Evolutionary conservation across 2,888 invertebrate species (phyloP), one percentile per base, ranked within the genome.

Genomic region (Carcina quercana): DNA sequence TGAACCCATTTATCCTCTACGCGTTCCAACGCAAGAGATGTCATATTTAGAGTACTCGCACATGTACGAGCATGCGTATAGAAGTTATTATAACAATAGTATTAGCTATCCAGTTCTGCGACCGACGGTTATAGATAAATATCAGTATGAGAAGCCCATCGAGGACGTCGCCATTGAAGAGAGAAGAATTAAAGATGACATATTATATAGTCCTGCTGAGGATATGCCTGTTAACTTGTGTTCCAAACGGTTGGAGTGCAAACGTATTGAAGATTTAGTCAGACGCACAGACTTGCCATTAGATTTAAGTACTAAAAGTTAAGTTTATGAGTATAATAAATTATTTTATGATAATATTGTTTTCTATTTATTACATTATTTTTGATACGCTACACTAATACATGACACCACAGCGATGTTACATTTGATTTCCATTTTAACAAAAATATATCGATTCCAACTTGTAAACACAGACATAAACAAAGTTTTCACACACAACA

Each of bases 301-400:
- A 76, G 88, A 88, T 78, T 86, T 88, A 76, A 88, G 87, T 61
- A 84, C 84, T 44, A 85, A 84, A 50, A 84, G 82, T 43, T 71
- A 65, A 24, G 63, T 49, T 76, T 70, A 59, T 63, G 55, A 53
- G 61, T 51, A 42, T n/a, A 49, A 53, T 50, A 56, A 50, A 55
- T 49, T 53, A 50, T 55, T 53, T 43, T 40, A 37, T 32, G 36
- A 42, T 48, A 44, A 42, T n/a, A n/a, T n/a, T n/a, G n/a, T n/a
- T n/a, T n/a, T n/a, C n/a, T n/a, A n/a, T n/a, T n/a, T n/a, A n/a
- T n/a, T n/a, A n/a, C n/a, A n/a, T n/a, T n/a, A n/a, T n/a, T n/a
- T n/a, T n/a, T n/a, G n/a, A n/a, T n/a, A n/a, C n/a, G n/a, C n/a
- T n/a, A n/a, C n/a, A n/a, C n/a, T n/a, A n/a, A n/a, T n/a, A n/a